These are phyloP conservation scores for Phacellophora camtschatica DNA, from an alignment of 30 jellyfish, hydroid and myxozoan species.

Conservation along the genomic window DNA sequence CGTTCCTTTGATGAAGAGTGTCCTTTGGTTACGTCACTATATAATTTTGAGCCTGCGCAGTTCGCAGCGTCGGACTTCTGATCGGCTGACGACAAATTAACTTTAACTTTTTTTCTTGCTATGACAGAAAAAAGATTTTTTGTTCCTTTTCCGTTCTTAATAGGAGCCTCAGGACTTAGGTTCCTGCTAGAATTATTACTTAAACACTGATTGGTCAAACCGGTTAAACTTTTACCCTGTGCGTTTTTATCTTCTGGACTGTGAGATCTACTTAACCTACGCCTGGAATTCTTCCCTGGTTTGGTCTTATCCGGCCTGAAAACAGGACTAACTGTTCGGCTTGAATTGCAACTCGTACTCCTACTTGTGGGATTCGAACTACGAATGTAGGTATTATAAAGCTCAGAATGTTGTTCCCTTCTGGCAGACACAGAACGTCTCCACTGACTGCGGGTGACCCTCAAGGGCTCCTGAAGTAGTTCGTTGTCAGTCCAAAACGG, in stretches of 20 bases:
- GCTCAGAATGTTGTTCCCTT: background rate
- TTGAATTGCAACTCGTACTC: conserved; percentile 40
- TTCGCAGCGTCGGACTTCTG: background rate
- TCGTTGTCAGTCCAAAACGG: conserved; percentile 1
- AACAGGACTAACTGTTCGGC: conserved; percentile 59
- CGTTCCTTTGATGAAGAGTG: background rate
- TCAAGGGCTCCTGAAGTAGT: conserved; percentile 21
- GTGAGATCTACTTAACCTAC: background rate
- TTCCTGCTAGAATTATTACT: background rate
- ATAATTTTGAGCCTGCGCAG: background rate
- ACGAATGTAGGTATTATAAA: background rate
- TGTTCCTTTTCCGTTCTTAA: background rate
- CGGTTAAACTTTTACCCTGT: background rate
- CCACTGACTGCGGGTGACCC: conserved; percentile 79
- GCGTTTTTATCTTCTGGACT: conserved; percentile 1
- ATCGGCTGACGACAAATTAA: background rate
- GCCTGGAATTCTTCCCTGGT: background rate
- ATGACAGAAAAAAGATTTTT: background rate
- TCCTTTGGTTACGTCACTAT: background rate
- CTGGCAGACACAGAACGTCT: conserved; percentile 32
- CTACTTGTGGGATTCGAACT: conserved; percentile 33
- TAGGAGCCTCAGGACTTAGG: background rate
- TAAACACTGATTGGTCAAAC: background rate
- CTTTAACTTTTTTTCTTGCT: background rate
- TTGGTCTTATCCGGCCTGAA: background rate